Evolutionary conservation across 1,140 invertebrate genomes (phyloP), one percentile per base, ranked within the genome.

Genomic region (Ctenoplectra terminalis): DNA sequence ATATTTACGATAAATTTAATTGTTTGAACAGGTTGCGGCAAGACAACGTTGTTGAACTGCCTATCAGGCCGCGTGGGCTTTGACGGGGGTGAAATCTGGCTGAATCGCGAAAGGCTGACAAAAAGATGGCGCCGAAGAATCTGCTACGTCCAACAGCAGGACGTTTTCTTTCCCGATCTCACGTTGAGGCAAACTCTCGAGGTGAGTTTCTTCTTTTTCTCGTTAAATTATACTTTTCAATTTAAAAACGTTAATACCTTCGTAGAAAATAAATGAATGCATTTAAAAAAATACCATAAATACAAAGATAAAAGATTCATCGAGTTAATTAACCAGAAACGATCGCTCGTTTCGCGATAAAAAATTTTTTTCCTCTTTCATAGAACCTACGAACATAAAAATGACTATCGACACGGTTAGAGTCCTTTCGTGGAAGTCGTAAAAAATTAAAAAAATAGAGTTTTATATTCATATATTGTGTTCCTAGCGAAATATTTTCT

Each of bases 71-170:
- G 97, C 60, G 92, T 96, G 31, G 95, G 95, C 63, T 89, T 96
- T 23, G 95, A 96, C 85, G 94, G 95, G 64, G 97, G 97, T 56
- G 94, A 95, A 82, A 96, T 98, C 85, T 95, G 95, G 87, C 92
- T 98, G 26, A 97, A 97, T 91, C 95, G 96, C 11, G 95, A 96
- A 77, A 94, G 95, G n/a, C 91, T 98, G 37, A 96, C 95, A 81
- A 98, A 98, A 89, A 93, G 96, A 88, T 96, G 96, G 94, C 95
- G 96, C 76, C 93, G 97, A 76, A 95, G 95, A 87, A 97, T 98
- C 74, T 97, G 97, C 85, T 98, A 98, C 92, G 97, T 98, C 29
- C 94, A 98, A 56, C 97, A 98, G 90, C 96, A 98, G 90, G 97
- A 98, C 89, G 95, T 97, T 78, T 98, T 98, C 93, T 97, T 98